A percentile compares a stretch with the other conserved stretches of the same genome.
These are phyloP conservation scores for Phataginus tetradactyla DNA, from an alignment of 2,797 vertebrate species.

Conservation along the genomic window DNA sequence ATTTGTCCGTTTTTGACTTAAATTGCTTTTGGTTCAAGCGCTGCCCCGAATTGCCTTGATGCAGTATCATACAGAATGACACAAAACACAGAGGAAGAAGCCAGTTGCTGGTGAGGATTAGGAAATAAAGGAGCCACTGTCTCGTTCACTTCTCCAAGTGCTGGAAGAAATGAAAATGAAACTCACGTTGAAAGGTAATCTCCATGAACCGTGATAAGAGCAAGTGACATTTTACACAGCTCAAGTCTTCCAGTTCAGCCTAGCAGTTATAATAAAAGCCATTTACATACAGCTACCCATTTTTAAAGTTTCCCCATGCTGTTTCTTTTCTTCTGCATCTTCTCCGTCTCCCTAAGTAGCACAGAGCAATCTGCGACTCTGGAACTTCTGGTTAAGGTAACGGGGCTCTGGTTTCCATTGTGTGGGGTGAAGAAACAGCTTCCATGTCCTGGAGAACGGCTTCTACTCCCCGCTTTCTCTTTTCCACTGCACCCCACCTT, in stretches of 20 bases:
- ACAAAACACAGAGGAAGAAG: conserved; percentile 82
- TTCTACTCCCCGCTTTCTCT: not conserved
- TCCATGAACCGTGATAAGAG: conserved; percentile 80
- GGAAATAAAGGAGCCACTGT: conserved; percentile 83
- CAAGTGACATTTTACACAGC: conserved; percentile 82
- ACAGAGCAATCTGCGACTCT: conserved; percentile 38
- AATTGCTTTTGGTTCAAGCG: conserved; percentile 87
- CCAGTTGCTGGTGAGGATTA: conserved; percentile 80
- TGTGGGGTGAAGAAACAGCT: not conserved
- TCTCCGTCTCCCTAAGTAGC: conserved; percentile 23
- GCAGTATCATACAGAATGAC: conserved; percentile 83
- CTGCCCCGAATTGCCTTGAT: conserved; percentile 81
- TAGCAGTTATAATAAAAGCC: conserved; percentile 79
- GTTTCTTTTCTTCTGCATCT: not conserved
- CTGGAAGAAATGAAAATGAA: conserved; percentile 85
- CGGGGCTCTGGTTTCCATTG: conserved; percentile 50
- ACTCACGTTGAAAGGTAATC: conserved; percentile 84
- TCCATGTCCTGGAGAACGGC: not conserved
- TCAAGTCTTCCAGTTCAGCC: conserved; percentile 80
- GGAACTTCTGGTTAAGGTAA: not conserved
- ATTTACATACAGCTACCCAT: conserved; percentile 81
- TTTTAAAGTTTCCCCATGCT: not conserved
- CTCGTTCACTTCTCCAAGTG: conserved; percentile 79
- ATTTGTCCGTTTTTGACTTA: conserved; percentile 87
- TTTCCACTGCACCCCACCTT: not conserved